Conservation (phyloP, 2,888 invertebrate genomes). For the Chrysotoxum bicinctum region DNA sequence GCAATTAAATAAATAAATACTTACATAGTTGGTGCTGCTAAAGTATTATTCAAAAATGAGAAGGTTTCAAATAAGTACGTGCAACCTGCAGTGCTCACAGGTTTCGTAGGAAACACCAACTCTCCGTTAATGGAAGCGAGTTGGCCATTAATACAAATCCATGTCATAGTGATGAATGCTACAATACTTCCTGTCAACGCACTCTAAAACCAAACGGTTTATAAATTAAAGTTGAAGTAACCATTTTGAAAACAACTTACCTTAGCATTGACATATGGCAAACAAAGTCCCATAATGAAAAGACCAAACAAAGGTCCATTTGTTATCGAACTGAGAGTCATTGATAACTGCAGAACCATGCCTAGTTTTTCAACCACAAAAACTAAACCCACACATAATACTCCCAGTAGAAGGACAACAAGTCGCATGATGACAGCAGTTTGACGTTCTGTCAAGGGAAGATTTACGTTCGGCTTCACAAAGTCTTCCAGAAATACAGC, state of each 20-base stretch:
- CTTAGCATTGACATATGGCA: neutral
- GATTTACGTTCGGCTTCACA: neutral
- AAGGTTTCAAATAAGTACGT: neutral
- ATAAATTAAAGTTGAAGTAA: neutral
- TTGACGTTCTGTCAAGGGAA: neutral
- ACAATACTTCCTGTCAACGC: neutral
- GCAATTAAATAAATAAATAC: conserved; percentile 11
- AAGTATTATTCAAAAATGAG: conserved; percentile 34
- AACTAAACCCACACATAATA: conserved; percentile 84
- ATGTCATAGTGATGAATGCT: neutral
- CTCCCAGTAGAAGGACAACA: neutral
- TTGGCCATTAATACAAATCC: neutral
- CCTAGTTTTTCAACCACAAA: conserved; percentile 88
- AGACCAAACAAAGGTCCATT: conserved; percentile 81
- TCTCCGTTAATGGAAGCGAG: neutral
- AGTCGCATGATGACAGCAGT: neutral
- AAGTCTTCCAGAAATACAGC: conserved; percentile 83
- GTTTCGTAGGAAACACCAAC: neutral
- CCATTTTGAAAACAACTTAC: conserved; percentile 74
- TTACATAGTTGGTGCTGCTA: conserved; percentile 71
- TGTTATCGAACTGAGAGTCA: conserved; percentile 85
- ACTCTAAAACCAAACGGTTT: neutral
- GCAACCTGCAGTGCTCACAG: neutral
- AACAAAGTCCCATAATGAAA: neutral
- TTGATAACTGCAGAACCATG: conserved; percentile 85